These are phyloP conservation scores for Erpornis zantholeuca DNA, from an alignment of 2,113 vertebrate species.

Conservation along the genomic window DNA sequence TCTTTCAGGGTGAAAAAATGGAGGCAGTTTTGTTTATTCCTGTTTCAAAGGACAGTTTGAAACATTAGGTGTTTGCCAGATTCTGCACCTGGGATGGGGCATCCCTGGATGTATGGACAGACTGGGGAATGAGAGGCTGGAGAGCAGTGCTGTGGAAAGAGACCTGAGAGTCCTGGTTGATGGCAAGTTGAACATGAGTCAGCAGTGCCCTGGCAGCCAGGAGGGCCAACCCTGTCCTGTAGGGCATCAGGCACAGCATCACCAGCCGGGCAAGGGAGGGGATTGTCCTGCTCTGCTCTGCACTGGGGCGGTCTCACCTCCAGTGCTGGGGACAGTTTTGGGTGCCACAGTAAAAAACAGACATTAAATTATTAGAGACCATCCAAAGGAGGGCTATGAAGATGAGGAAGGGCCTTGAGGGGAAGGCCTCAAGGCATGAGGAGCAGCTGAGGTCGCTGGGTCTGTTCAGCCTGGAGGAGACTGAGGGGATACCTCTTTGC, in stretches of 20 bases:
- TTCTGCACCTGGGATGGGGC: background rate
- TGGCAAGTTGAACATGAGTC: background rate
- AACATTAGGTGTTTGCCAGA: background rate
- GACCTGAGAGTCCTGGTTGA: accelerated
- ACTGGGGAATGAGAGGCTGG: background rate
- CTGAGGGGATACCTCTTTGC: background rate
- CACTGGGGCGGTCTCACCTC: accelerated
- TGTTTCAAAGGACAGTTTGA: background rate
- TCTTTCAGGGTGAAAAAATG: background rate
- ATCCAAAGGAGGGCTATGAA: background rate
- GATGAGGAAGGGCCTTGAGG: background rate
- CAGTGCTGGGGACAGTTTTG: accelerated
- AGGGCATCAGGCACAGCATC: background rate
- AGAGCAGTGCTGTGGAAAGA: accelerated
- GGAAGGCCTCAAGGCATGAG: accelerated
- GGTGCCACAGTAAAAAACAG: background rate
- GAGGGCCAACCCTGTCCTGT: background rate
- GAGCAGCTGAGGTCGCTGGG: background rate
- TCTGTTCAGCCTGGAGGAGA: background rate
- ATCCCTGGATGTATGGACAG: background rate
- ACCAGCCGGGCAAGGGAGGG: accelerated
- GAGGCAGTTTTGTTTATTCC: background rate
- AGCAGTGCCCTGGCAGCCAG: background rate
- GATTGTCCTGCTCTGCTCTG: background rate
- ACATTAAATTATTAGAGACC: background rate